Percentiles rank a stretch among this genome's conserved stretches.
phyloP scores from a whole-genome alignment of 2,113 vertebrate species.

The Agelaius tricolor region DNA sequence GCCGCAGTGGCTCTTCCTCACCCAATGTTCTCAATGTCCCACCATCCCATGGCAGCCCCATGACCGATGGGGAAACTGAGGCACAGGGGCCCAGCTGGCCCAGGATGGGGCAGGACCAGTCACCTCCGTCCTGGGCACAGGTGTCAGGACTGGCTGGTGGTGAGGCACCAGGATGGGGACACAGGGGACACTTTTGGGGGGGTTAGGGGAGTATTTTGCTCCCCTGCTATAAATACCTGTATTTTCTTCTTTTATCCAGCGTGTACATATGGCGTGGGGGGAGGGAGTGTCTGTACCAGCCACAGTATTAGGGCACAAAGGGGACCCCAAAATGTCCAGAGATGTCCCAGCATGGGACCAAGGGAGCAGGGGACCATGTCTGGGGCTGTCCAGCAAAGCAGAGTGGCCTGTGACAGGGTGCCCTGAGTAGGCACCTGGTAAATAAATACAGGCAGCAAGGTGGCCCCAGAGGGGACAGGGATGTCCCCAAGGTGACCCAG shows the following conservation, averaged over 20 bases:
- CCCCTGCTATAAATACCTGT: slow-evolving; percentile 27
- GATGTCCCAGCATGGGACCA: neutral
- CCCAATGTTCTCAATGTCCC: fast-evolving
- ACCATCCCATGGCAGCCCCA: neutral
- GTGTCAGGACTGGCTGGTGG: neutral
- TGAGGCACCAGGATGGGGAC: neutral
- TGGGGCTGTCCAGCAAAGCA: neutral
- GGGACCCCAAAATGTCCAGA: neutral
- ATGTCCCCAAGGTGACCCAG: neutral
- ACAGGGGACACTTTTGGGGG: neutral
- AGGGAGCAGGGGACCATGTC: neutral
- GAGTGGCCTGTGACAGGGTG: neutral
- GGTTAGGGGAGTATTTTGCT: neutral
- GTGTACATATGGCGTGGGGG: neutral
- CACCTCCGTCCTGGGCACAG: neutral
- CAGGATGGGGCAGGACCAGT: neutral
- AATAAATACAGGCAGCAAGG: neutral
- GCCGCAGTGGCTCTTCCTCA: neutral
- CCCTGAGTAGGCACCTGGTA: neutral
- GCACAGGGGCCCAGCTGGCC: neutral
- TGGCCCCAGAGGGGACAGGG: neutral
- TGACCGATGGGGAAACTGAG: neutral
- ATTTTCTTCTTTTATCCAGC: slow-evolving; percentile 57
- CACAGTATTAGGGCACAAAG: slow-evolving; percentile 2
- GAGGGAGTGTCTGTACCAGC: neutral